These are phyloP conservation scores for Leptestheria dahalacensis DNA, from an alignment of 1,140 invertebrate species.

Conservation along the genomic window DNA sequence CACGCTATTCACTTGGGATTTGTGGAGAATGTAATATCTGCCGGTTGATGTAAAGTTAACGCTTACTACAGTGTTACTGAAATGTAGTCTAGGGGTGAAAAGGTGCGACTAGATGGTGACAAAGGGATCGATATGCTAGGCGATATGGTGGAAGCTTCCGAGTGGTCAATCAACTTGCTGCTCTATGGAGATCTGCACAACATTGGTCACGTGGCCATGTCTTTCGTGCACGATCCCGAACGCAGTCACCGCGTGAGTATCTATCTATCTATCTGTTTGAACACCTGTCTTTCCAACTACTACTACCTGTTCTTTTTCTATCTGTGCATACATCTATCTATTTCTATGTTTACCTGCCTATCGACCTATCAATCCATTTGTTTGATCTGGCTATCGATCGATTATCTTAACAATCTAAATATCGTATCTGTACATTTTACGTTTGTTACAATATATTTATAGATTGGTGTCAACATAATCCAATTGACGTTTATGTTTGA, in stretches of 20 bases:
- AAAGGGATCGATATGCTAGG: slow-evolving; percentile 63
- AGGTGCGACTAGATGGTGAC: slow-evolving; percentile 40
- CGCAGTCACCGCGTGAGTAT: slow-evolving; percentile 23
- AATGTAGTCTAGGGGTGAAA: slow-evolving; percentile 34
- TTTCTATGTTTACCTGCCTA: no score
- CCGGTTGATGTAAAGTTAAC: background rate
- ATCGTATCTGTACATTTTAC: background rate
- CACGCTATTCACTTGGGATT: slow-evolving; percentile 53
- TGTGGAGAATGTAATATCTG: slow-evolving; percentile 26
- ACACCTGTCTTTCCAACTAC: no score
- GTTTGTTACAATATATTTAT: background rate
- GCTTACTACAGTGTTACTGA: background rate
- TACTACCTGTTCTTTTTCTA: no score
- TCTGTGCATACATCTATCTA: no score
- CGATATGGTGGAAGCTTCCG: slow-evolving; percentile 57
- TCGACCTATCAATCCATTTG: no score
- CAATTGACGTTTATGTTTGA: background rate
- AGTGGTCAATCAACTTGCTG: slow-evolving; percentile 46
- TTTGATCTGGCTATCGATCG: no score
- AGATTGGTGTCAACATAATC: no score
- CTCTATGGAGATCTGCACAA: slow-evolving; percentile 60
- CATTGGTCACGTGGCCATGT: slow-evolving; percentile 47
- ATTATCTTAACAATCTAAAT: background rate
- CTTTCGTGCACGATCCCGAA: slow-evolving; percentile 54
- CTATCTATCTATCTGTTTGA: no score